Base-by-base conservation (phyloP, 2,888 invertebrate species). In the Harmothoe impar region DNA sequence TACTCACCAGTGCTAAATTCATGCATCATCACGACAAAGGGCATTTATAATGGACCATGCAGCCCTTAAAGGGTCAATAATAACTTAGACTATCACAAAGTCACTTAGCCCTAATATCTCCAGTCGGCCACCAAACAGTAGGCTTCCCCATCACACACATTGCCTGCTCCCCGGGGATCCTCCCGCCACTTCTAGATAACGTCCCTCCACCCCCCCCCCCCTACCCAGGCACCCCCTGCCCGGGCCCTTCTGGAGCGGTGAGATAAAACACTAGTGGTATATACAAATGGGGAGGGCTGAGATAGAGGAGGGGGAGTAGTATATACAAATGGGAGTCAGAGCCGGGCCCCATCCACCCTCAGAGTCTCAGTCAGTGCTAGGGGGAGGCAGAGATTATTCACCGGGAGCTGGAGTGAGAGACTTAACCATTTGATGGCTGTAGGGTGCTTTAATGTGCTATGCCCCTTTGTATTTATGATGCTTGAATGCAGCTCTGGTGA, bases 241-340 rank as follows among this genome's bases (percentile, higher is more conserved):
- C 43, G 10, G 43, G 43, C 43, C 43, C 43, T 43, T 43, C 43
- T 62, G 62, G 62, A 62, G 62, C 12, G 15, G 3, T n/a, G 62
- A 62, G 62, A 62, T 62, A 62, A n/a, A 62, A 43, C 43, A 43
- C 5, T 43, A 43, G 62, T n/a, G 20, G 62, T 20, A 62, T 43
- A 43, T 43, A 43, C 43, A 43, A 43, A 43, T 43, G 43, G 43
- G 43, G 43, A 3, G 10, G 43, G 43, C 43, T 7, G 62, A 62
- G 62, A 62, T 62, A 62, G 62, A 62, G 3, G 43, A 43, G 43
- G 5, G n/a, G 62, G 0, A n/a, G 62, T 62, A 62, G 62, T 62
- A 62, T 62, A 62, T 20, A 62, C 62, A 62, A 62, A 62, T 62
- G 62, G 62, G 62, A 62, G 62, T 43, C 7, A 62, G 62, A n/a